A percentile compares a stretch with the other conserved stretches of the same genome.
Evolutionary conservation across 2,113 vertebrate genomes (phyloP).

Genomic region (Malurus cyaneus): DNA sequence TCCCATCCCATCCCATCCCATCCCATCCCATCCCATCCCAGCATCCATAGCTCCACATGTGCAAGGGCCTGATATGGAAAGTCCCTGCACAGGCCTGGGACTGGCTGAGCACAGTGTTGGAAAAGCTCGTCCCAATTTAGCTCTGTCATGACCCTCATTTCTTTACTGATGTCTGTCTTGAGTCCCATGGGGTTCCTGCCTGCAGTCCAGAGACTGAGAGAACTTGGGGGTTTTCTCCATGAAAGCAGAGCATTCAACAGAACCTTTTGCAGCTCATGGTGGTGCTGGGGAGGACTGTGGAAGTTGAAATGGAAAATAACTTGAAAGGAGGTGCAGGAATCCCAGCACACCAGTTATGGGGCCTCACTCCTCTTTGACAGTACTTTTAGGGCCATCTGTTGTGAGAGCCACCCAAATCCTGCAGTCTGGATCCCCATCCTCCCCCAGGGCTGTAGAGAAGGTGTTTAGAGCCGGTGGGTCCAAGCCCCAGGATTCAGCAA

Average conservation of each 20-base stretch:
- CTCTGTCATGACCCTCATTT: neutral
- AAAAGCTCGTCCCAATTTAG: neutral
- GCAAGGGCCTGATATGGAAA: too few relatives aligned
- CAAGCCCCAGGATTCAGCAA: neutral
- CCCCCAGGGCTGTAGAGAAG: neutral
- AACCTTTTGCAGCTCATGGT: neutral
- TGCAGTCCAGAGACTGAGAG: neutral
- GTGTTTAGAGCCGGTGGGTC: neutral
- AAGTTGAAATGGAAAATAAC: neutral
- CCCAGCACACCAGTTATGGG: neutral
- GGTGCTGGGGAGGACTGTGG: neutral
- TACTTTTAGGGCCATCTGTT: neutral
- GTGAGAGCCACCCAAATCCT: neutral
- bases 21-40: too few relatives aligned
- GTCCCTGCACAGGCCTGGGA: fast-evolving
- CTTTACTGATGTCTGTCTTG: neutral
- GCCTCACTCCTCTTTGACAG: neutral
- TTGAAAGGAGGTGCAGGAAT: neutral
- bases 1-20: too few relatives aligned
- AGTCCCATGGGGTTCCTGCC: neutral
- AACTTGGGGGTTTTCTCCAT: fast-evolving
- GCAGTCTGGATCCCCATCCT: neutral
- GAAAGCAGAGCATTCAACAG: neutral
- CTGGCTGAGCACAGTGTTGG: neutral
- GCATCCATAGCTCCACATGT: neutral